Evolutionary conservation across 1,140 invertebrate genomes (phyloP).

Genomic region (Mactra quadrangularis): DNA sequence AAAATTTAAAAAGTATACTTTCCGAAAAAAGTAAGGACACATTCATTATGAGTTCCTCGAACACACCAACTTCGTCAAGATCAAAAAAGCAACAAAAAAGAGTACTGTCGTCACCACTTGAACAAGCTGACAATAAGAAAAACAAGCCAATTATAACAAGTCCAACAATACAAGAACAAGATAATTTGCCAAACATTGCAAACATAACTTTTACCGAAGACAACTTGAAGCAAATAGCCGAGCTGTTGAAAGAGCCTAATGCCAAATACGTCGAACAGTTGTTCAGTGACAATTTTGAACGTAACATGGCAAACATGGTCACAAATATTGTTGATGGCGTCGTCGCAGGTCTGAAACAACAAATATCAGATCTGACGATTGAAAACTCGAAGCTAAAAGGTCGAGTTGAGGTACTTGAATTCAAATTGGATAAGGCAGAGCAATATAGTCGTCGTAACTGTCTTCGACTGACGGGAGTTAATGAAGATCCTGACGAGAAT

Average conservation of each 20-base stretch:
- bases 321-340: background rate
- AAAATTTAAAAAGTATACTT: too few relatives aligned
- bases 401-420: background rate
- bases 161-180: background rate
- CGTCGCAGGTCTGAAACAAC: background rate
- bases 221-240: background rate
- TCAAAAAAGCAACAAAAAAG: too few relatives aligned
- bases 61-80: too few relatives aligned
- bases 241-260: background rate
- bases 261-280: background rate
- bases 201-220: too few relatives aligned
- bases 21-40: too few relatives aligned
- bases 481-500: background rate
- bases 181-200: background rate
- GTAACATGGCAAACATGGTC: too few relatives aligned
- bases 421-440: background rate
- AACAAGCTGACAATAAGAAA: background rate
- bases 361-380: background rate
- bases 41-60: too few relatives aligned
- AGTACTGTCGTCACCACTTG: background rate
- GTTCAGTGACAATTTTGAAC: too few relatives aligned
- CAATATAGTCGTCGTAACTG: conserved; percentile 7
- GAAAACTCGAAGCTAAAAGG: background rate
- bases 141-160: background rate
- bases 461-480: background rate